phyloP scores from a whole-genome alignment of 2,797 vertebrate species.

The Acrossocheilus fasciatus region DNA sequence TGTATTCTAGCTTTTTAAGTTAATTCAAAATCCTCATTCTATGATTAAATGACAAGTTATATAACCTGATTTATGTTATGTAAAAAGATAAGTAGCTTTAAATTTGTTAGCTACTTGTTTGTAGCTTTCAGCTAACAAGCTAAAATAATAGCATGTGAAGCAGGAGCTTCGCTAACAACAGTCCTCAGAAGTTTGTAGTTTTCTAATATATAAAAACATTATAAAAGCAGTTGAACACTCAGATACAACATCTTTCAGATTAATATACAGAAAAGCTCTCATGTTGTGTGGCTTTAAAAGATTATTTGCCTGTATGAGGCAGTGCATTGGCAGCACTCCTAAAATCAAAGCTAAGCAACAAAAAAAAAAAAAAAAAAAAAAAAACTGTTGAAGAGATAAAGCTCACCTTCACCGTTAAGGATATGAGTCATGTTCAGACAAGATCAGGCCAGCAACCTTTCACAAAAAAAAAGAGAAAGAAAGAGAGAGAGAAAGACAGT shows the following conservation, averaged over 20 bases:
- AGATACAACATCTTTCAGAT: not conserved
- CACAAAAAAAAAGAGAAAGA: not conserved
- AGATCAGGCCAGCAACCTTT: conserved; percentile 46
- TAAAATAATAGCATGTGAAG: not conserved
- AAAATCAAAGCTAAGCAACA: conserved; percentile 55
- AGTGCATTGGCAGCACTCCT: conserved; percentile 34
- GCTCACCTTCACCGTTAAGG: conserved; percentile 51
- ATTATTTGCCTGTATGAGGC: not conserved
- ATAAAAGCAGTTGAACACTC: not conserved
- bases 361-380: not conserved
- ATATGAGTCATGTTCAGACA: conserved; percentile 62
- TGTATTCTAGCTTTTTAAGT: not conserved
- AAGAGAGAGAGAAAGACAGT: conserved; percentile 29
- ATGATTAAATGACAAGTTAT: not conserved
- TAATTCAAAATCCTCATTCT: not conserved
- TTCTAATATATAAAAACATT: not conserved
- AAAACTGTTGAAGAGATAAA: conserved; percentile 54
- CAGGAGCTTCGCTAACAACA: not conserved
- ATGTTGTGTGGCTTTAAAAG: not conserved
- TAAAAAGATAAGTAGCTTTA: not conserved
- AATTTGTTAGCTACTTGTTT: not conserved
- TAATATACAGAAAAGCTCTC: not conserved
- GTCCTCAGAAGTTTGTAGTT: not conserved
- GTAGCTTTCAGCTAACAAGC: conserved; percentile 2
- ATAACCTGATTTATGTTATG: not conserved